phyloP scores from a whole-genome alignment of 2,113 vertebrate genomes.

The Corynorhinus townsendii region DNA sequence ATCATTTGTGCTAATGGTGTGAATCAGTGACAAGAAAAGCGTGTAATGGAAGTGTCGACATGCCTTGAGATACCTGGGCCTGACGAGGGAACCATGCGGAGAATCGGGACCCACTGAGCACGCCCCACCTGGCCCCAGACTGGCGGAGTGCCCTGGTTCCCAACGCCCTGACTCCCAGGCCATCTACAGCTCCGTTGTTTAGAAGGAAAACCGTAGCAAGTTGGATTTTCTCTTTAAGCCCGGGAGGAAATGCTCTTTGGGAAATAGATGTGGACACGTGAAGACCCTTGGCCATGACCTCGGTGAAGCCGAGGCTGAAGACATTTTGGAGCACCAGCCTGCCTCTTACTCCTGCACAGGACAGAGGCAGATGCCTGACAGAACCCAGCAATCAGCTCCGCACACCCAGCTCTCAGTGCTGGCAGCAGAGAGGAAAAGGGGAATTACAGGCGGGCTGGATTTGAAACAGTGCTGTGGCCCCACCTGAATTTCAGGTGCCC shows the following conservation, averaged over 20 bases:
- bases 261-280: neutral
- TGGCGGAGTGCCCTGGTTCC: too few relatives aligned
- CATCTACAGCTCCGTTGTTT: neutral
- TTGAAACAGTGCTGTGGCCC: constrained; percentile 34
- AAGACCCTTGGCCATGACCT: neutral
- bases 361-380: neutral
- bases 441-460: neutral
- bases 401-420: neutral
- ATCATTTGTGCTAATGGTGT: neutral
- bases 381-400: neutral
- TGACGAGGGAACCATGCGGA: neutral
- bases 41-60: neutral
- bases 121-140: neutral
- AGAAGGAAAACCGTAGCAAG: neutral
- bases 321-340: neutral
- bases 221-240: neutral
- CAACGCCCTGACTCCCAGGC: neutral
- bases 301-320: neutral
- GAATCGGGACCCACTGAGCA: accelerated
- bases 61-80: neutral
- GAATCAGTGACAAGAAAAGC: neutral
- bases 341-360: neutral
- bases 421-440: neutral
- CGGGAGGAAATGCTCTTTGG: neutral
- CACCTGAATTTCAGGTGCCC: constrained; percentile 36